These are phyloP conservation scores for Xiphorhynchus elegans DNA, from an alignment of 2,113 vertebrate species.

Conservation along the genomic window DNA sequence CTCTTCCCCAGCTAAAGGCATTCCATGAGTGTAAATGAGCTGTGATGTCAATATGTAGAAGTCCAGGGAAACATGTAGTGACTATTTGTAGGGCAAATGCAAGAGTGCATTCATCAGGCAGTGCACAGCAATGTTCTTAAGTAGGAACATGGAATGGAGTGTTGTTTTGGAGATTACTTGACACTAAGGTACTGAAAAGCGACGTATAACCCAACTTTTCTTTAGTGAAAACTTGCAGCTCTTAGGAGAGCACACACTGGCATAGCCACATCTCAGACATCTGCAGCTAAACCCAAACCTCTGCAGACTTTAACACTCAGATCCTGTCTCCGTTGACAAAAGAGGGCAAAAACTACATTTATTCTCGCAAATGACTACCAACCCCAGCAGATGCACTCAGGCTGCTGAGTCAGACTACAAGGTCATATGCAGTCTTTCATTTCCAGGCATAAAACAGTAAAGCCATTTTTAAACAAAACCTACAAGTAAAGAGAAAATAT, in stretches of 20 bases:
- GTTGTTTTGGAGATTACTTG: not conserved
- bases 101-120: not conserved
- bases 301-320: not conserved
- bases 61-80: not conserved
- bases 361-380: not conserved
- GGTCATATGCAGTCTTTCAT: not conserved
- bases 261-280: not conserved
- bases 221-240: not conserved
- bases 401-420: no score
- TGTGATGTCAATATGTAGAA: not conserved
- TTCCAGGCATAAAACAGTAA: not conserved
- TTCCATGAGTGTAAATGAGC: not conserved
- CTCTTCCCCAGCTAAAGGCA: not conserved
- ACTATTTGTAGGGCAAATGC: not conserved
- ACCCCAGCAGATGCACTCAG: not conserved
- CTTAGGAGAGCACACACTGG: rapidly evolving
- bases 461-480: not conserved
- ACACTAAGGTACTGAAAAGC: not conserved
- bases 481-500: not conserved
- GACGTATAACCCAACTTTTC: not conserved
- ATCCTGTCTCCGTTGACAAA: not conserved
- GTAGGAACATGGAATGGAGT: rapidly evolving
- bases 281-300: not conserved
- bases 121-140: not conserved
- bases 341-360: not conserved